Percentiles rank a stretch among this genome's conserved stretches.
phyloP scores from a whole-genome alignment of 2,888 invertebrate species.

The Pollenia griseotomentosa region DNA sequence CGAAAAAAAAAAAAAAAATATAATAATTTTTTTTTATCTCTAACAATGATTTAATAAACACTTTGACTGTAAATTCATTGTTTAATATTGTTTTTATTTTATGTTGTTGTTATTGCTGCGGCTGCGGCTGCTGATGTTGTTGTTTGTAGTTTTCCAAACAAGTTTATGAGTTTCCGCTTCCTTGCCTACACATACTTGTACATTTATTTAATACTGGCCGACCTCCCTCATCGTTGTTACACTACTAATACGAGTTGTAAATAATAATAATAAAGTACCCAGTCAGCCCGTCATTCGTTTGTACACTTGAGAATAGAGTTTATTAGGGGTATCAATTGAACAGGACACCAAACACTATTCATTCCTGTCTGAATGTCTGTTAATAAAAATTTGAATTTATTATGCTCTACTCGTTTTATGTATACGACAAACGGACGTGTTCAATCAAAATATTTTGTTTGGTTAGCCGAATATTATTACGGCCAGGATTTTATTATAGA shows the following conservation, averaged over 20 bases:
- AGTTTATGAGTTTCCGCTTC: slow-evolving; percentile 75
- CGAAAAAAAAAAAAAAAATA: slow-evolving; percentile 46
- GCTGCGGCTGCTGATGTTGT: neutral
- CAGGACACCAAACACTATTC: neutral
- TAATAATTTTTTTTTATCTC: neutral
- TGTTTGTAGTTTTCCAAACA: slow-evolving; percentile 51
- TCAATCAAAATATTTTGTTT: slow-evolving; percentile 76
- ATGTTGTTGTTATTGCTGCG: neutral
- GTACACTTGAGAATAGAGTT: slow-evolving; percentile 30
- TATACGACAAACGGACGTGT: slow-evolving; percentile 77
- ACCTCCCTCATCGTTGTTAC: slow-evolving; percentile 58
- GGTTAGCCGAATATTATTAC: slow-evolving; percentile 71
- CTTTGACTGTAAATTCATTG: slow-evolving; percentile 24
- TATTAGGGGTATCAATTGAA: slow-evolving; percentile 38
- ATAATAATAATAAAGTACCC: slow-evolving; percentile 35
- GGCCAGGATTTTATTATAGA: slow-evolving; percentile 60
- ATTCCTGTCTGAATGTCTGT: neutral
- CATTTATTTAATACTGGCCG: slow-evolving; percentile 17
- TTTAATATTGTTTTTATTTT: slow-evolving; percentile 29
- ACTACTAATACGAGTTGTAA: slow-evolving; percentile 26
- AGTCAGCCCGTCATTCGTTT: neutral
- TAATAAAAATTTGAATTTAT: slow-evolving; percentile 61
- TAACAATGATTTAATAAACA: slow-evolving; percentile 71
- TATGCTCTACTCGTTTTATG: slow-evolving; percentile 73
- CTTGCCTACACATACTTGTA: slow-evolving; percentile 47